phyloP scores from a whole-genome alignment of 2,113 vertebrate species.

The Patagioenas fasciata region DNA sequence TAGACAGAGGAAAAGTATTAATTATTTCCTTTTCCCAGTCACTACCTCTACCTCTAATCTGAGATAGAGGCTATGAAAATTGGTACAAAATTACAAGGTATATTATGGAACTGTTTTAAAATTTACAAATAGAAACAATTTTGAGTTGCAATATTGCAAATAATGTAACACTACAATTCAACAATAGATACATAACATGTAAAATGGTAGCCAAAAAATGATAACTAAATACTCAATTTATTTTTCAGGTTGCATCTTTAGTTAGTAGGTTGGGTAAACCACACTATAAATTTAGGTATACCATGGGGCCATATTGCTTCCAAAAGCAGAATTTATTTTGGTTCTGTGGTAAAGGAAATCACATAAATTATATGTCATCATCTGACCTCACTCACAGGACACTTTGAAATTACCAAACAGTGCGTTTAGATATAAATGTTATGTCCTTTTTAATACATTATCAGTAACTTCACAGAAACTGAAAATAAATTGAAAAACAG shows the following conservation, averaged over 20 bases:
- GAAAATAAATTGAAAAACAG: too few species aligned
- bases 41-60: neutral
- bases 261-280: neutral
- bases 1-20: accelerated
- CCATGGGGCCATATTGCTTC: neutral
- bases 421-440: neutral
- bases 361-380: neutral
- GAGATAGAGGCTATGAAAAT: neutral
- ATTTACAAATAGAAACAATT: neutral
- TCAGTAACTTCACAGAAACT: neutral
- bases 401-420: neutral
- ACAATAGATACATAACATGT: neutral
- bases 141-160: neutral
- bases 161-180: neutral
- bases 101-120: neutral
- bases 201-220: neutral
- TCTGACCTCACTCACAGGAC: neutral
- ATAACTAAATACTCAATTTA: neutral
- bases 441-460: neutral
- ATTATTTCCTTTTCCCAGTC: neutral
- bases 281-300: neutral
- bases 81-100: accelerated
- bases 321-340: neutral
- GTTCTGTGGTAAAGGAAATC: neutral
- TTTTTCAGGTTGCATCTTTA: neutral